These are phyloP conservation scores for Delia radicum DNA, from an alignment of 1,140 invertebrate species.

Conservation along the genomic window DNA sequence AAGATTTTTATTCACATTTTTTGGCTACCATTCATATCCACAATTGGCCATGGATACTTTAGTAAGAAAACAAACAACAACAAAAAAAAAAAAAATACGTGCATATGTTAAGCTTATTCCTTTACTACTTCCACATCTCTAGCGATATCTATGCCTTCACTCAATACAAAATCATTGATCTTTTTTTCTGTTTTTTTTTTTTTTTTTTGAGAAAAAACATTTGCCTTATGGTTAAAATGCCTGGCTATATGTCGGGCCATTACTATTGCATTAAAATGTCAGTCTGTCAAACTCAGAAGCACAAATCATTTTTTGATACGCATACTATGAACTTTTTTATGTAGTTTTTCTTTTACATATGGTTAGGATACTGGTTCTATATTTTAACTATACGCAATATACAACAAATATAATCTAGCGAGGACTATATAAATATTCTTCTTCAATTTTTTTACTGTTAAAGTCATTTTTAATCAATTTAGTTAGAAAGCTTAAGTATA, in stretches of 20 bases:
- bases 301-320: constrained; percentile 24
- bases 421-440: no score
- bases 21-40: background rate
- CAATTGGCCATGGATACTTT: background rate
- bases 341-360: no score
- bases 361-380: no score
- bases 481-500: constrained; percentile 5
- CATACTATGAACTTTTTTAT: background rate
- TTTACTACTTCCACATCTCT: background rate
- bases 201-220: background rate
- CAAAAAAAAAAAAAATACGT: background rate
- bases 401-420: no score
- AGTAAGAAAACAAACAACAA: background rate
- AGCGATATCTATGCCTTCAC: background rate
- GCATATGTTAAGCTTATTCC: background rate
- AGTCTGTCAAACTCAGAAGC: constrained; percentile 12
- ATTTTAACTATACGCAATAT: background rate
- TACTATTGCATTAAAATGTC: constrained; percentile 20
- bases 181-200: background rate
- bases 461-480: constrained; percentile 14
- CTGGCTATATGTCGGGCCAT: background rate
- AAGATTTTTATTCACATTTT: no score
- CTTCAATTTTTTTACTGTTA: background rate
- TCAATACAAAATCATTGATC: constrained; percentile 1
- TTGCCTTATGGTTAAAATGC: background rate